Percentiles rank a stretch among this genome's conserved stretches.
Evolutionary conservation across 1,140 invertebrate species (phyloP).

Genomic region (Paralvinella palmiformis): DNA sequence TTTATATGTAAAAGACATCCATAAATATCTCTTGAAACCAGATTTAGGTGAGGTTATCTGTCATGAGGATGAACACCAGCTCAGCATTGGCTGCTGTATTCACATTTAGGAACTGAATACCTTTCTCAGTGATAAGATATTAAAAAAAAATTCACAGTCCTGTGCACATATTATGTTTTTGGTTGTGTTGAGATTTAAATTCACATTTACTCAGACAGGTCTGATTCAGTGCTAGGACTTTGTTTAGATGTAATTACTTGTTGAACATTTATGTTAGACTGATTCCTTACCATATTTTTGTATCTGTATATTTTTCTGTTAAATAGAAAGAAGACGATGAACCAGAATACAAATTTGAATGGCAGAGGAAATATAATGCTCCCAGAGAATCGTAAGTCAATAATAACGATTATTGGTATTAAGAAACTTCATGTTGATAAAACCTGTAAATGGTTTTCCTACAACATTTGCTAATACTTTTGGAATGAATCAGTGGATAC

Average conservation of each 20-base stretch:
- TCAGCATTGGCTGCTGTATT: not conserved
- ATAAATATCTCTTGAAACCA: not conserved
- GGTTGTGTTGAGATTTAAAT: no score
- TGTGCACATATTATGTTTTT: not conserved
- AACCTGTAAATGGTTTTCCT: no score
- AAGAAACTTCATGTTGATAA: no score
- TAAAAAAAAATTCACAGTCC: not conserved
- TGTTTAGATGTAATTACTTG: not conserved
- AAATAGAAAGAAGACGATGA: slow-evolving; percentile 83
- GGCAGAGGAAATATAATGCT: slow-evolving; percentile 98
- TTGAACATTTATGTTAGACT: no score
- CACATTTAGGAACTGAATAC: not conserved
- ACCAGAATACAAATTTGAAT: slow-evolving; percentile 97
- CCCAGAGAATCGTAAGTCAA: slow-evolving; percentile 73
- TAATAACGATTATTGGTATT: not conserved
- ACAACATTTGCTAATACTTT: not conserved
- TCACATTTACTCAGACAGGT: not conserved
- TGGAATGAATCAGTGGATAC: not conserved
- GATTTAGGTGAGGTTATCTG: not conserved
- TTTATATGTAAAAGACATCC: not conserved
- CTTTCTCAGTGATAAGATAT: not conserved
- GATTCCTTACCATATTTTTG: no score
- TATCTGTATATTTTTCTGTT: slow-evolving; percentile 17
- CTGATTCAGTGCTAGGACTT: not conserved
- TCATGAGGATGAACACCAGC: not conserved